A percentile compares a stretch with the other conserved stretches of the same genome.
Evolutionary conservation across 2,888 invertebrate genomes (phyloP).

Genomic region (Lepidochrysops patricia): DNA sequence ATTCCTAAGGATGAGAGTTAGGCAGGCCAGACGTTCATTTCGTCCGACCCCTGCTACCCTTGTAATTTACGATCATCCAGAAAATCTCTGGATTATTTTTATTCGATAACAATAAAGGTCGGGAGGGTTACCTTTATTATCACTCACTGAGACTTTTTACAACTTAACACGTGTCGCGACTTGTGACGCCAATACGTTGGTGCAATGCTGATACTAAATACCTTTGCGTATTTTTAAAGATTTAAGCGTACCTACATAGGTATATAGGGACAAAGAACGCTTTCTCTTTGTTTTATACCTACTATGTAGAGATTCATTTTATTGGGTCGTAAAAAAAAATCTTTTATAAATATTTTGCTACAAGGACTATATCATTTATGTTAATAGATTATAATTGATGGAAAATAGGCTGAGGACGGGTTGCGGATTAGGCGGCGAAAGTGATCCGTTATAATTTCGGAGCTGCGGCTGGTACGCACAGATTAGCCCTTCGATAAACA

Average conservation of each 20-base stretch:
- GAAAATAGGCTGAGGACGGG: slow-evolving; percentile 15
- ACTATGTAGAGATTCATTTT: no score
- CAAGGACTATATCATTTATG: background rate
- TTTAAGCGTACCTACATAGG: no score
- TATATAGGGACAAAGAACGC: no score
- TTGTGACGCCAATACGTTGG: slow-evolving; percentile 20
- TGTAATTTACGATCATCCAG: slow-evolving; percentile 73
- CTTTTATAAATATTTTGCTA: background rate
- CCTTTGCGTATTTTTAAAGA: no score
- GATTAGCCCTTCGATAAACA: slow-evolving; percentile 75
- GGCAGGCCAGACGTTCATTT: slow-evolving; percentile 7
- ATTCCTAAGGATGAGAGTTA: background rate
- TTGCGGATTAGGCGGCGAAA: slow-evolving; percentile 63
- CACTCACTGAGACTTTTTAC: slow-evolving; percentile 65
- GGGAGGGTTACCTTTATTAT: slow-evolving; percentile 72
- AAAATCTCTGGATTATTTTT: slow-evolving; percentile 72
- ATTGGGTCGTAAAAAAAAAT: background rate
- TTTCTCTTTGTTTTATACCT: no score
- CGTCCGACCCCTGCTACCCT: slow-evolving; percentile 46
- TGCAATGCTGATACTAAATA: background rate
- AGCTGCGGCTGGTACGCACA: slow-evolving; percentile 72
- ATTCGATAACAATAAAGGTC: slow-evolving; percentile 74
- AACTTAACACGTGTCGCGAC: slow-evolving; percentile 60
- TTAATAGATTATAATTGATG: slow-evolving; percentile 11
- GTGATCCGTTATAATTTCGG: slow-evolving; percentile 71